phyloP scores from a whole-genome alignment of 2,888 invertebrate species.

The Amblyjoppa fuscipennis region DNA sequence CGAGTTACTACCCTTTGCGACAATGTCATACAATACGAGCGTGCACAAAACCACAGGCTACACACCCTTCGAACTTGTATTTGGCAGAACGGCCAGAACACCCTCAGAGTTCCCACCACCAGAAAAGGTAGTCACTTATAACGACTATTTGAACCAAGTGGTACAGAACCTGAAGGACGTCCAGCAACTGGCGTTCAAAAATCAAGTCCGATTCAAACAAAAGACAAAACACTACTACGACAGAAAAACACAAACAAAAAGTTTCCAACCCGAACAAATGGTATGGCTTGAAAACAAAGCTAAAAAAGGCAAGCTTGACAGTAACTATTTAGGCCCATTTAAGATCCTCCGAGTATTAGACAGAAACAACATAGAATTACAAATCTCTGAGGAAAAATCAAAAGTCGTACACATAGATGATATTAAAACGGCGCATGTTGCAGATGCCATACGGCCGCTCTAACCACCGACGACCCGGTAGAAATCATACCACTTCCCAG shows the following conservation, averaged over 20 bases:
- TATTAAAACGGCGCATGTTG: slow-evolving; percentile 10
- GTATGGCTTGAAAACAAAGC: slow-evolving; percentile 8
- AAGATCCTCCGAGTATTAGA: neutral
- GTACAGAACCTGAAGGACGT: neutral
- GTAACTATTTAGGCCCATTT: slow-evolving; percentile 14
- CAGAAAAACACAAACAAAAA: neutral
- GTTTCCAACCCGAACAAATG: neutral
- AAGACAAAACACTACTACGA: too few species aligned
- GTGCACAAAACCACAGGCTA: slow-evolving; percentile 50
- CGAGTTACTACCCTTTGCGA: slow-evolving; percentile 45
- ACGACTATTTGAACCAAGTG: neutral
- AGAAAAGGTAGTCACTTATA: slow-evolving; percentile 9
- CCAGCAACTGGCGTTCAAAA: too few species aligned
- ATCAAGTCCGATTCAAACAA: too few species aligned
- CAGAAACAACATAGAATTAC: slow-evolving; percentile 12
- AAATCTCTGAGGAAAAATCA: neutral
- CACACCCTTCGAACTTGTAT: slow-evolving; percentile 56
- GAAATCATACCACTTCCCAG: slow-evolving; percentile 15
- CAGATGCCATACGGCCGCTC: slow-evolving; percentile 5
- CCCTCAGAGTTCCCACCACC: slow-evolving; percentile 24
- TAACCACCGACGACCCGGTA: neutral
- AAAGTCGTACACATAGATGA: slow-evolving; percentile 16
- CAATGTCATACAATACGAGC: slow-evolving; percentile 57
- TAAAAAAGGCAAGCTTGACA: neutral
- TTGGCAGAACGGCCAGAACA: slow-evolving; percentile 41